Percentiles rank a stretch among this genome's conserved stretches.
Conservation (phyloP, 2,113 vertebrate species). For the Stegastes partitus region DNA sequence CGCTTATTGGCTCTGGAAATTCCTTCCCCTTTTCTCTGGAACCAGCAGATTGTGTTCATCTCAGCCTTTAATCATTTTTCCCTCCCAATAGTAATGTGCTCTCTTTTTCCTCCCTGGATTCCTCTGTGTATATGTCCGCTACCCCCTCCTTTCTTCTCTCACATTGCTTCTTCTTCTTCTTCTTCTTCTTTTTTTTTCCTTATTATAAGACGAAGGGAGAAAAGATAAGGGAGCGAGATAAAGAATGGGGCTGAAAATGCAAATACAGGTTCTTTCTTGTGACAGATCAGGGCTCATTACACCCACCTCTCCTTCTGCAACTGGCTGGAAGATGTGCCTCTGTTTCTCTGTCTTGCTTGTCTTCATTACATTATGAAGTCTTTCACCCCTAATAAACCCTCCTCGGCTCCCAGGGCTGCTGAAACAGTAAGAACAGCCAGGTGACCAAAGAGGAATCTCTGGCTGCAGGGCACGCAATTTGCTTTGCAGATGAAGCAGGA, state of each 20-base stretch:
- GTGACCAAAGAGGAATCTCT: conserved; percentile 68
- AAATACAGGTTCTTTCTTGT: conserved; percentile 84
- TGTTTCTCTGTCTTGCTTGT: conserved; percentile 41
- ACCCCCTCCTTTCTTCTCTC: conserved; percentile 33
- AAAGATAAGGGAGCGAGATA: conserved; percentile 69
- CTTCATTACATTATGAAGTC: conserved; percentile 61
- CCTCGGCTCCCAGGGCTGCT: conserved; percentile 56
- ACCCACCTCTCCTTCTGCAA: conserved; percentile 82
- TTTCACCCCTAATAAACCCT: conserved; percentile 60
- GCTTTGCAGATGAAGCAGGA: conserved; percentile 70
- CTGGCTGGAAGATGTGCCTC: conserved; percentile 78
- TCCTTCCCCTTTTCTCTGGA: conserved; percentile 71
- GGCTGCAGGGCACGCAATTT: conserved; percentile 44
- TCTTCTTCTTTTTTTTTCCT: conserved; percentile 50
- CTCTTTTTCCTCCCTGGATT: conserved; percentile 66
- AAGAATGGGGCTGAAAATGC: conserved; percentile 78
- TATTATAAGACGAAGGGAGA: conserved; percentile 73
- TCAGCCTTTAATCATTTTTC: conserved; percentile 77
- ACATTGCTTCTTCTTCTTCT: conserved; percentile 54
- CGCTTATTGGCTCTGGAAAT: conserved; percentile 76
- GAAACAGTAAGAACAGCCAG: conserved; percentile 70
- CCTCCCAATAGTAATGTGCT: conserved; percentile 74
- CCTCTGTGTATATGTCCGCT: conserved; percentile 64
- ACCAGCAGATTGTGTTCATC: conserved; percentile 79
- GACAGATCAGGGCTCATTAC: conserved; percentile 87